Base-by-base conservation (phyloP, 1,140 invertebrate genomes). In the Hydropsyche tenuis region DNA sequence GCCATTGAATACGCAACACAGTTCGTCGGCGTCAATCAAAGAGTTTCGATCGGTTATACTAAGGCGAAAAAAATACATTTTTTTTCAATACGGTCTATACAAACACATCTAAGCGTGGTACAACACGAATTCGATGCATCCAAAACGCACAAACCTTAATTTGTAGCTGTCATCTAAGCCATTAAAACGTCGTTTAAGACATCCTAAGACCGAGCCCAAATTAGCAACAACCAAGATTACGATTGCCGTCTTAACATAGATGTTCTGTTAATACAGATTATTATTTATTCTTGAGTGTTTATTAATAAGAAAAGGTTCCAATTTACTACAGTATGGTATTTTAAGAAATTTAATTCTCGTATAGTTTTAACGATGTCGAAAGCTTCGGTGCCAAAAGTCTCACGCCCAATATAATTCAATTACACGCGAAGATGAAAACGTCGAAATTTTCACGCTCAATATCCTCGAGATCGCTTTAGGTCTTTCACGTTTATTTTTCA, bases 21-120 rank as follows among this genome's bases (percentile, higher is more conserved):
- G 73, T 75, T 66, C 18, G 73, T 65, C 69, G 73, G 73, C 64
- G 20, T 70, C 73, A 72, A 75, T 75, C 73, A 75, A 75, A 75
- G 73, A 30, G 53, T 3, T 22, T 56, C 42, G 63, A 68, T 42
- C 46, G 16, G 11, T 14, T 48, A 16, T 48, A 48, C 45, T 6
- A 4, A 14, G 45, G 23, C 51, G 42, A 22, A 69, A 69, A 69
- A 69, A 45, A 69, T 37, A 37, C 30, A 3, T 4, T 37, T 37
- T 37, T 37, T 37, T 37, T 37, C 30, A 37, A 37, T 37, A 9
- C 30, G 30, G 16, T 48, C 45, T 48, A 16, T 48, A 48, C 45
- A 48, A 48, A 48, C 45, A 48, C 45, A 48, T 48, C 45, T 48
- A 4, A 14, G 14, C 45, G 45, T 48, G 45, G 14, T 16, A 12